Percentiles rank a stretch among this genome's conserved stretches.
Evolutionary conservation across 2,113 vertebrate species (phyloP).

Genomic region (Corydoras sp.): DNA sequence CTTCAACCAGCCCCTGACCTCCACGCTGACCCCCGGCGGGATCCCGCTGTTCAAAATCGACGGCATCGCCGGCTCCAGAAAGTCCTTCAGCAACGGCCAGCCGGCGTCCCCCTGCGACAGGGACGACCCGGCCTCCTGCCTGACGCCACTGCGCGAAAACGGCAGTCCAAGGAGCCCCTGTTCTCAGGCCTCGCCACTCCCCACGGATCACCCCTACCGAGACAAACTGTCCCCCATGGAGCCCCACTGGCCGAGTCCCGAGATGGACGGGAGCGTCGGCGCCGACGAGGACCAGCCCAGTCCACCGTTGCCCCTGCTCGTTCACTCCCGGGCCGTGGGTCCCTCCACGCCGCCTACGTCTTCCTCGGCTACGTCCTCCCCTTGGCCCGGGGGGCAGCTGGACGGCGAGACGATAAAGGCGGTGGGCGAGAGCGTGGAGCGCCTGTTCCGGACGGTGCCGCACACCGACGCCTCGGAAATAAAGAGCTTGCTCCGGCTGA

Average conservation of each 20-base stretch:
- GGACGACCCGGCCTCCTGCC: constrained; percentile 65
- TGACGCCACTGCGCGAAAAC: constrained; percentile 68
- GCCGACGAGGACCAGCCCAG: constrained; percentile 73
- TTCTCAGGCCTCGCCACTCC: constrained; percentile 75
- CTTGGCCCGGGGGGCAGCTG: constrained; percentile 69
- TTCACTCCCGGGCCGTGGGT: constrained; percentile 48
- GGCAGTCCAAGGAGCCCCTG: constrained; percentile 83
- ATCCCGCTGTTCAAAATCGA: constrained; percentile 90
- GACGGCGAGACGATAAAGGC: constrained; percentile 77
- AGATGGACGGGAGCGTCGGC: constrained; percentile 71
- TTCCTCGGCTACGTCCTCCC: constrained; percentile 59
- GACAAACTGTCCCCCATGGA: constrained; percentile 81
- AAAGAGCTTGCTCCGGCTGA: constrained; percentile 81
- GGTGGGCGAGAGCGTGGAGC: constrained; percentile 81
- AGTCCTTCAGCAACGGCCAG: constrained; percentile 75
- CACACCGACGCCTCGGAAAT: constrained; percentile 74
- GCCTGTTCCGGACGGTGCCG: constrained; percentile 80
- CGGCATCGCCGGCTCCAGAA: constrained; percentile 62
- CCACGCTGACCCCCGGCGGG: constrained; percentile 73
- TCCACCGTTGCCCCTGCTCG: constrained; percentile 63
- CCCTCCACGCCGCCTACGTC: constrained; percentile 73
- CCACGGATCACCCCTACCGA: constrained; percentile 61
- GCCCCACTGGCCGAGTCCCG: constrained; percentile 79
- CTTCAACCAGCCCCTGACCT: constrained; percentile 84
- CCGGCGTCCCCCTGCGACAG: constrained; percentile 76